phyloP scores from a whole-genome alignment of 1,140 invertebrate species.

The Araneus ventricosus region DNA sequence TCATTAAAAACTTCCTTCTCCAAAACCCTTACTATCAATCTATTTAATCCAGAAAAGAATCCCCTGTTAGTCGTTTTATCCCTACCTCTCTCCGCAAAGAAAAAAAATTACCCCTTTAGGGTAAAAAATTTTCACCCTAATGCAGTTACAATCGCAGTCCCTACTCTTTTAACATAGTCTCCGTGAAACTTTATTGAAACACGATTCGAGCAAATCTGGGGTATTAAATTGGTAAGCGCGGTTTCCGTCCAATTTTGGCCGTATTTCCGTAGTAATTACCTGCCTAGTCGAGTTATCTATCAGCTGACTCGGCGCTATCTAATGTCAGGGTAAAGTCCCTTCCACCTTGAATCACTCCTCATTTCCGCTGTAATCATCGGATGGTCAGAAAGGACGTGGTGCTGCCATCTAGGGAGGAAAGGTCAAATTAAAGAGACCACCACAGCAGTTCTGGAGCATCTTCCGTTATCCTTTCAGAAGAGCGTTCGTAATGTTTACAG shows the following conservation, averaged over 20 bases:
- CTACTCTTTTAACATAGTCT: constrained; percentile 26
- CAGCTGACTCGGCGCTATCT: constrained; percentile 74
- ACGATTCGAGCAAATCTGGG: constrained; percentile 61
- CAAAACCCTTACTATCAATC: constrained; percentile 59
- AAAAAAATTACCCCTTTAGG: constrained; percentile 47
- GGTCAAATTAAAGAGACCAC: neutral
- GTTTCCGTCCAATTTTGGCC: constrained; percentile 75
- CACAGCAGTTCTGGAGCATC: neutral
- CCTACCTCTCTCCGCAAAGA: constrained; percentile 59
- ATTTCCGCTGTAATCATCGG: constrained; percentile 65
- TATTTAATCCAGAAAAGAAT: constrained; percentile 73
- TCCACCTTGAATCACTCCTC: constrained; percentile 70
- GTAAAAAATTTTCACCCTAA: constrained; percentile 52
- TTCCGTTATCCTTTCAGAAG: neutral
- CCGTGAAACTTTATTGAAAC: constrained; percentile 62
- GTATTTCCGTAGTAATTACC: constrained; percentile 76
- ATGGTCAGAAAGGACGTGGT: constrained; percentile 30
- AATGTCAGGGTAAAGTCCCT: constrained; percentile 65
- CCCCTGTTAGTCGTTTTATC: constrained; percentile 59
- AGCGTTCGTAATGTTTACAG: no score
- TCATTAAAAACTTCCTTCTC: constrained; percentile 63
- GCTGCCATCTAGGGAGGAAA: constrained; percentile 59
- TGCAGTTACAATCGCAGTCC: constrained; percentile 68
- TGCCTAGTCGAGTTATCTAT: constrained; percentile 74
- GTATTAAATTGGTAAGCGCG: constrained; percentile 74